Conservation (phyloP, 2,113 vertebrate genomes). For the Hemicordylus capensis region DNA sequence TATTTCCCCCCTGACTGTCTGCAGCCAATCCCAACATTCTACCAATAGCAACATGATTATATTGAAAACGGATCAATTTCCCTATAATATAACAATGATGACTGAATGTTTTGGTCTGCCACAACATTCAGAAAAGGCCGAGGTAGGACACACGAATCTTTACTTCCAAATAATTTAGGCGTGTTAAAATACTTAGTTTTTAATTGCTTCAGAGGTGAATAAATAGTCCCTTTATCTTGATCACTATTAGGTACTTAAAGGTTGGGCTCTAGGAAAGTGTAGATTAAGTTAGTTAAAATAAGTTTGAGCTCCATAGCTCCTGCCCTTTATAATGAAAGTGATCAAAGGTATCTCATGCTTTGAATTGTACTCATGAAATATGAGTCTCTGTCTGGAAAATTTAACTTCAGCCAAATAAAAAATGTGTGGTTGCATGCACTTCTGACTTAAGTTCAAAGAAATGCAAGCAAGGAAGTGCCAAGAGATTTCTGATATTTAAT, state of each 20-base stretch:
- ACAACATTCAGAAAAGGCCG: neutral
- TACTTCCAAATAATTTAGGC: neutral
- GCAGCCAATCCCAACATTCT: neutral
- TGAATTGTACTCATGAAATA: constrained; percentile 43
- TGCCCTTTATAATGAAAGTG: neutral
- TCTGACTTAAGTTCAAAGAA: constrained; percentile 48
- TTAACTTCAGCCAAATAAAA: constrained; percentile 33
- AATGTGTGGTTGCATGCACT: constrained; percentile 32
- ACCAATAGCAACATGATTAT: neutral
- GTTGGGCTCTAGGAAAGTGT: neutral
- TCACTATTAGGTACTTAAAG: neutral
- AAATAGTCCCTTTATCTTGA: neutral
- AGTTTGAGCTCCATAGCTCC: constrained; percentile 29
- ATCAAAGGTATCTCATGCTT: constrained; percentile 51
- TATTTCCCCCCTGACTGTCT: neutral
- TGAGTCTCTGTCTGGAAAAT: constrained; percentile 44
- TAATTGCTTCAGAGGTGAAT: neutral
- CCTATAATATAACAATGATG: neutral
- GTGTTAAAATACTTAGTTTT: neutral
- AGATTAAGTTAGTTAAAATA: constrained; percentile 27
- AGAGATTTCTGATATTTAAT: constrained; percentile 24
- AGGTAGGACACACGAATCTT: neutral
- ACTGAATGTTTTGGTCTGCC: neutral
- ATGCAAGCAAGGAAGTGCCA: constrained; percentile 11
- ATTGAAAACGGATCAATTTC: neutral